Evolutionary conservation across 2,888 invertebrate genomes (phyloP).

Genomic region (Caenorhabditis zanzibari): DNA sequence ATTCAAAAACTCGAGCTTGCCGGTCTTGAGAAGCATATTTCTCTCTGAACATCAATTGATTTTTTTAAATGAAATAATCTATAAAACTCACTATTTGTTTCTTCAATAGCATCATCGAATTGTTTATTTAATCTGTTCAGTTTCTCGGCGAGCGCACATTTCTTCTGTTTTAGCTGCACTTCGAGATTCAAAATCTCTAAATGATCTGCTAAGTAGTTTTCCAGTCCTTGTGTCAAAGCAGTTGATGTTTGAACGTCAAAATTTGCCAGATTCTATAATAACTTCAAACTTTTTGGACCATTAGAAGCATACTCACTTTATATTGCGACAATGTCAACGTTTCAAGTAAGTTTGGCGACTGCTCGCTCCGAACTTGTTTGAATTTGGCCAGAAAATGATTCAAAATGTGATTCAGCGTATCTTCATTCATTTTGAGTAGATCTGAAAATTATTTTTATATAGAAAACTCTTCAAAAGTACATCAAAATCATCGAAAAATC

Average conservation of each 20-base stretch:
- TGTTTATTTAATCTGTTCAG: slow-evolving; percentile 1
- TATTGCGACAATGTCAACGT: slow-evolving; percentile 51
- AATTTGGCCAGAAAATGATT: slow-evolving; percentile 29
- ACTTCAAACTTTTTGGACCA: not conserved
- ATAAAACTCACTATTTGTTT: slow-evolving; percentile 26
- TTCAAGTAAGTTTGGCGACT: slow-evolving; percentile 40
- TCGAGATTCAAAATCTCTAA: slow-evolving; percentile 38
- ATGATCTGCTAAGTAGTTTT: slow-evolving; percentile 35
- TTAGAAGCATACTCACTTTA: slow-evolving; percentile 35
- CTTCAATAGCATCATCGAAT: slow-evolving; percentile 27
- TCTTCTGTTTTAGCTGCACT: slow-evolving; percentile 31
- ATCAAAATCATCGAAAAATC: not conserved
- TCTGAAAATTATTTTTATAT: not conserved
- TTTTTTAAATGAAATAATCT: not conserved
- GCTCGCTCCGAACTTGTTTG: slow-evolving; percentile 30
- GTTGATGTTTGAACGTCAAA: slow-evolving; percentile 27
- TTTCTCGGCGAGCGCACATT: slow-evolving; percentile 33
- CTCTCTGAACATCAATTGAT: slow-evolving; percentile 6
- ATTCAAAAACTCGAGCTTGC: slow-evolving; percentile 39
- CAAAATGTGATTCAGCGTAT: slow-evolving; percentile 13
- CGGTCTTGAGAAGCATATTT: slow-evolving; percentile 18
- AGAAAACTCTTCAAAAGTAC: not conserved
- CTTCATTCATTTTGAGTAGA: slow-evolving; percentile 18
- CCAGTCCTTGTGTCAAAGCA: not conserved
- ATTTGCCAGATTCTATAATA: slow-evolving; percentile 43